These are phyloP conservation scores for Symphodus melops DNA, from an alignment of 2,113 vertebrate species.

Conservation along the genomic window DNA sequence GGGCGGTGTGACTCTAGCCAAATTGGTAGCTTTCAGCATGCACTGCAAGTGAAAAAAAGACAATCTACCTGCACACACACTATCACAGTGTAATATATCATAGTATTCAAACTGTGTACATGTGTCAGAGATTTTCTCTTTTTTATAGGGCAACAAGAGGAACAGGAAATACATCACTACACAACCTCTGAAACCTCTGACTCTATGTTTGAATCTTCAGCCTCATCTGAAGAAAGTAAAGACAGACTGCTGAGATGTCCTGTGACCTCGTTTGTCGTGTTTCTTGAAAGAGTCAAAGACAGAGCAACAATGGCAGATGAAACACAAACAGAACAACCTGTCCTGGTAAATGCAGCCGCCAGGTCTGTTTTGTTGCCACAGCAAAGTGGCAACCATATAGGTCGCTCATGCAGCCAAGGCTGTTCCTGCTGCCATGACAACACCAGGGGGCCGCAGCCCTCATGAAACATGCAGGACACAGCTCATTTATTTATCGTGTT, in stretches of 20 bases:
- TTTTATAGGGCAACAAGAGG: no score
- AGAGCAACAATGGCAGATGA: conserved; percentile 19
- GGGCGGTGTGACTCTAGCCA: no score
- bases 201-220: conserved; percentile 17
- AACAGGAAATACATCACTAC: no score
- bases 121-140: no score
- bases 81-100: no score
- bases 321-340: conserved; percentile 37
- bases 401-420: conserved; percentile 19
- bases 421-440: conserved; percentile 38
- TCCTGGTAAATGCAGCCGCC: conserved; percentile 21
- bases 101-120: no score
- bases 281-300: conserved; percentile 21
- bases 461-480: conserved; percentile 19
- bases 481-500: not conserved
- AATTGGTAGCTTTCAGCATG: no score
- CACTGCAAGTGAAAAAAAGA: no score
- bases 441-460: not conserved
- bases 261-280: conserved; percentile 18
- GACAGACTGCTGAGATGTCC: not conserved
- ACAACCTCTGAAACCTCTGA: not conserved
- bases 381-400: conserved; percentile 20
- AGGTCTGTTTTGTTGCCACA: conserved; percentile 8
- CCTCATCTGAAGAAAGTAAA: conserved; percentile 27
- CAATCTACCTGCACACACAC: no score